Evolutionary conservation across 2,797 vertebrate species (phyloP).

Genomic region (Tiaroga cobitis): DNA sequence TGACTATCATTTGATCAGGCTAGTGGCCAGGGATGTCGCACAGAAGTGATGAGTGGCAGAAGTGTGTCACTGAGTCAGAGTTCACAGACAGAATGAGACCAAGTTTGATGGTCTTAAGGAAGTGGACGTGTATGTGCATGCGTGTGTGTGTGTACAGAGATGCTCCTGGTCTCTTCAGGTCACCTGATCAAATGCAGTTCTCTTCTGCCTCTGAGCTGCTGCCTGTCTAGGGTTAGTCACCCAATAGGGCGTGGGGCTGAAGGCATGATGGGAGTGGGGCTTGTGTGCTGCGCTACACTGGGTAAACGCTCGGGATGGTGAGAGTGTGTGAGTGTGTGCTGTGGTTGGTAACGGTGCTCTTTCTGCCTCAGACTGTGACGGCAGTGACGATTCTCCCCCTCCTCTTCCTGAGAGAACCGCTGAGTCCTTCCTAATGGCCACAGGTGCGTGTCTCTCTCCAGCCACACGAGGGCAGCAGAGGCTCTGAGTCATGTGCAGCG

Average conservation of each 20-base stretch:
- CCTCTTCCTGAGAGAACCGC: conserved; percentile 93
- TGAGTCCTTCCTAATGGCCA: conserved; percentile 92
- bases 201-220: not conserved
- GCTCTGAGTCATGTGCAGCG: not conserved
- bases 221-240: not conserved
- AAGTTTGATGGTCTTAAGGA: not conserved
- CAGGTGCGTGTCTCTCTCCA: conserved; percentile 80
- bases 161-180: not conserved
- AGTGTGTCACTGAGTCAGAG: not conserved
- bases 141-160: not conserved
- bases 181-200: conserved; percentile 11
- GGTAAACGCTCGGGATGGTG: not conserved
- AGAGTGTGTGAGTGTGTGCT: conserved; percentile 28
- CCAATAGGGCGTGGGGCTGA: not conserved
- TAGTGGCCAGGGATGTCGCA: too few species aligned
- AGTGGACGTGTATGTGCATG: not conserved
- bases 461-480: conserved; percentile 70
- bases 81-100: not conserved
- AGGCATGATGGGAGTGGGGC: not conserved
- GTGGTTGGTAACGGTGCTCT: conserved; percentile 68
- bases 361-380: conserved; percentile 87
- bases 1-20: not conserved
- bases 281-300: not conserved
- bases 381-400: conserved; percentile 89
- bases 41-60: not conserved